phyloP scores from a whole-genome alignment of 1,140 invertebrate species.

The Lucilia cuprina region DNA sequence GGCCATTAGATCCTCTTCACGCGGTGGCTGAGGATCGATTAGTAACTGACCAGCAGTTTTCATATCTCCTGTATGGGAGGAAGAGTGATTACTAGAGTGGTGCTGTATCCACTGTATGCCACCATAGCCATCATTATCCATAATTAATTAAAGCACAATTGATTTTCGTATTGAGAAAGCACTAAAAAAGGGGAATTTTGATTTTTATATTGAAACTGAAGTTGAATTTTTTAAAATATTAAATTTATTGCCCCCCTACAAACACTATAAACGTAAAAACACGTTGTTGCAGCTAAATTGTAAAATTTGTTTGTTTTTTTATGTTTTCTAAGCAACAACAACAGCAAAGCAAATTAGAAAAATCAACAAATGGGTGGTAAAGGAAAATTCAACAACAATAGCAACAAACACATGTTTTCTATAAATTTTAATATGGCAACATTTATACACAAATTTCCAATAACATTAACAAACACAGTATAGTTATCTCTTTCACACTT shows the following conservation, averaged over 20 bases:
- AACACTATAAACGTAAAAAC: not conserved
- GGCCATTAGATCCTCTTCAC: constrained; percentile 50
- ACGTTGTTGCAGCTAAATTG: constrained; percentile 20
- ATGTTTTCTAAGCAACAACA: not conserved
- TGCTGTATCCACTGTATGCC: constrained; percentile 59
- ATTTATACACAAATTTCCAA: not conserved
- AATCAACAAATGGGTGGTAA: constrained; percentile 22
- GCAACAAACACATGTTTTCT: constrained; percentile 19
- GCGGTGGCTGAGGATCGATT: constrained; percentile 43
- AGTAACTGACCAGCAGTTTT: constrained; percentile 36
- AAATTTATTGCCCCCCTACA: not conserved
- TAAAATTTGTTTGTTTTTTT: constrained; percentile 9
- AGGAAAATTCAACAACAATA: not conserved
- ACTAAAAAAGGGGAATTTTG: not conserved
- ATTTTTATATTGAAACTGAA: not conserved
- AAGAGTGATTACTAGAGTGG: constrained; percentile 34
- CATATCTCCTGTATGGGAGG: constrained; percentile 22
- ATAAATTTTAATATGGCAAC: not conserved
- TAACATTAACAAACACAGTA: not conserved
- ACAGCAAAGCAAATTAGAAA: constrained; percentile 10
- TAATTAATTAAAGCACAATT: constrained; percentile 16
- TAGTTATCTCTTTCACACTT: not conserved
- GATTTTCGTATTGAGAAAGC: not conserved
- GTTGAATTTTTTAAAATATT: not conserved
- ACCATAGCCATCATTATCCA: constrained; percentile 34